Evolutionary conservation across 2,888 invertebrate genomes (phyloP), one percentile per base, ranked within the genome.

Genomic region (Tridacna crocea): DNA sequence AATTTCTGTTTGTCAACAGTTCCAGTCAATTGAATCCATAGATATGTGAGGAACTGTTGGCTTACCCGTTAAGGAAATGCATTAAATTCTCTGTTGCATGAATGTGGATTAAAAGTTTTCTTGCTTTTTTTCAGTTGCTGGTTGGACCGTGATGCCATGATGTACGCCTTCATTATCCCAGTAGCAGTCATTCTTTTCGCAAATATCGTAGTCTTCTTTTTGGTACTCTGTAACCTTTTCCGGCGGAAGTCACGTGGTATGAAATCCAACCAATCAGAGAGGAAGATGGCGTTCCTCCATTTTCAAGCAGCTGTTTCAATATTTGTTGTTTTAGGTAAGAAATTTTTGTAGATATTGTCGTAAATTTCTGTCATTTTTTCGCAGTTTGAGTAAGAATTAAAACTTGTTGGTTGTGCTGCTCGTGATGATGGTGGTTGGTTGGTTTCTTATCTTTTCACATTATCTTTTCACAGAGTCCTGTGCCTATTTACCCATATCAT

Each of bases 191-290:
- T 93, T 60, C 1, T 91, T 3, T 3, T 91, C 8, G 83, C 87
- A n/a, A 92, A 92, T 79, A 68, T 88, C 13, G 80, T 90, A 36
- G 82, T 92, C 12, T 92, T 90, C 76, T 61, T 84, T 22, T 63
- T 92, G 78, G 91, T 93, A 15, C 82, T 91, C 26, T 83, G 87
- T 74, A 90, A 87, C 75, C 83, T 93, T 73, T 87, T 89, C 19
- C 83, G 82, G 10, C 83, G 88, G n/a, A 72, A 76, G 70, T 76
- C 88, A 47, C 85, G 88, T 72, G 88, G 88, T 0, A 95, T 96
- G 10, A 95, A 95, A 0, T 91, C 90, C 19, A 88, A 90, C 61
- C 83, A 95, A 0, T 92, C 91, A 46, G 88, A 90, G 24, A 76
- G 87, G 12, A 88, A 89, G 61, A 84, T 90, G 73, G 90, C 91